Base-by-base conservation (phyloP, 1,140 invertebrate genomes). In the Heliconius nattereri region DNA sequence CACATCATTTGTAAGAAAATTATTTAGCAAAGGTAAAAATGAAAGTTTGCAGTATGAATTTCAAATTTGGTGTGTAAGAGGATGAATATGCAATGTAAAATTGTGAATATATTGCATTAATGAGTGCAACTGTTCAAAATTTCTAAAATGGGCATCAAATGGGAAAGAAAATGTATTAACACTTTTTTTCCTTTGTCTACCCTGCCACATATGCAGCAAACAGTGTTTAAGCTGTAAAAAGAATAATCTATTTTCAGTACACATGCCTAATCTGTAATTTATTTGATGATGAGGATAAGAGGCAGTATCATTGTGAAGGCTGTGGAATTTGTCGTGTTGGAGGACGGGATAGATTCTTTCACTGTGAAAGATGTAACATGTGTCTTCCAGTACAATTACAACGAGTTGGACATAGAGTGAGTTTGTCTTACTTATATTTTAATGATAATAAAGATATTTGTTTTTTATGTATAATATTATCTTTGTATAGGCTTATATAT, bases 261-360 rank as follows among this genome's bases (percentile, higher is more conserved):
- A 98, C 96, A 74, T 98, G 98, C 87, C 93, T 96, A 7, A 96
- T 98, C 77, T 98, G 98, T 92, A 97, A 97, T 92, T 94, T 98
- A n/a, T 98, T 97, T 90, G 98, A 98, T 88, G 97, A 98, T 88
- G 96, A 97, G 78, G 97, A 98, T 84, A 98, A 98, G 89, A 95
- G 96, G 85, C 98, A 98, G 91, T 98, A 98, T 93, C 98, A 98
- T 87, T 98, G 98, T 86, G 96, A 97, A 80, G 97, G 96, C 2
- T 98, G 98, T 94, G 98, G 98, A 1, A 97, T 98, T 80, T 98
- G 98, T 87, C 96, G 98, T 70, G 96, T 98, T 80, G 98, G 98
- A 3, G 98, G 98, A 1, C 94, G 96, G 29, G 97, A 98, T 79
- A 96, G 97, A 83, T 98, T 97, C 94, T 98, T 98, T 90, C 98